phyloP scores from a whole-genome alignment of 2,797 vertebrate species.

The Parauchenoglanis punctatus region DNA sequence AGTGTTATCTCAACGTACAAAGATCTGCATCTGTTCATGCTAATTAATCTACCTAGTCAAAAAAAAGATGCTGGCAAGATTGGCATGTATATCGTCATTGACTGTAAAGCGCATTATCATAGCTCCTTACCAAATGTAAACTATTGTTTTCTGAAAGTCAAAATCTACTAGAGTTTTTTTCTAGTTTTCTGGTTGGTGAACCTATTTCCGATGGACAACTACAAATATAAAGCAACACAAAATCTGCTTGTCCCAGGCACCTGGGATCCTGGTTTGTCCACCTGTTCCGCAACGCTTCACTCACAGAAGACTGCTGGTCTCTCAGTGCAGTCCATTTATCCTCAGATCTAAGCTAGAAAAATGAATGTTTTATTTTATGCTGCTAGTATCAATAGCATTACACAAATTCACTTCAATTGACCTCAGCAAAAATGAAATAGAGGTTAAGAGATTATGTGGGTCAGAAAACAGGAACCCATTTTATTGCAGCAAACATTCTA shows the following conservation, averaged over 20 bases:
- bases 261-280: not conserved
- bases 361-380: constrained; percentile 46
- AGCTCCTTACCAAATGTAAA: not conserved
- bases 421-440: constrained; percentile 43
- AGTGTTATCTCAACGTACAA: not conserved
- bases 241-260: not conserved
- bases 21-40: not conserved
- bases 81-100: not conserved
- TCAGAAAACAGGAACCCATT: constrained; percentile 49
- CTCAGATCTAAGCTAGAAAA: constrained; percentile 38
- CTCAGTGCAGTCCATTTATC: constrained; percentile 37
- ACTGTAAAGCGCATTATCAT: not conserved
- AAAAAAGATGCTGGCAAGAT: not conserved
- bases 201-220: not conserved
- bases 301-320: constrained; percentile 8
- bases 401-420: constrained; percentile 53
- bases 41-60: not conserved
- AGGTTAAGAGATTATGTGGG: constrained; percentile 52
- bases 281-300: not conserved
- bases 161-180: not conserved
- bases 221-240: not conserved
- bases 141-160: not conserved
- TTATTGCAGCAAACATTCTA: constrained; percentile 55
- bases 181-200: not conserved
- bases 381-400: constrained; percentile 32